Conservation (phyloP, 2,113 vertebrate genomes). For the Ammodytes marinus region DNA sequence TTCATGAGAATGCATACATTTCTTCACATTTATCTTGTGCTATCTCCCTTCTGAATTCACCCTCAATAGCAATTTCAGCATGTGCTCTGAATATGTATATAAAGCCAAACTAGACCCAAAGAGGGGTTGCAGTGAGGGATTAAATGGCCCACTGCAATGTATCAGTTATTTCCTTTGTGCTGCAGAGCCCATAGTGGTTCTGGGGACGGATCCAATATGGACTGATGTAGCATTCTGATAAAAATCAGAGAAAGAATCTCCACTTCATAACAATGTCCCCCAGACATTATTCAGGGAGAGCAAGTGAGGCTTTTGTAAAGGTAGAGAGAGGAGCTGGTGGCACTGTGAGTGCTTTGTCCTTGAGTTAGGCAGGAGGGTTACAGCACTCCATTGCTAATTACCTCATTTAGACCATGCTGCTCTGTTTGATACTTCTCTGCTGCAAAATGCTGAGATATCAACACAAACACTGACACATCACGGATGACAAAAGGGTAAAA, state of each 20-base stretch:
- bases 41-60: constrained; percentile 34
- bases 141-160: constrained; percentile 48
- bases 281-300: constrained; percentile 41
- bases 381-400: constrained; percentile 71
- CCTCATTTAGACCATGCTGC: constrained; percentile 57
- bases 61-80: constrained; percentile 25
- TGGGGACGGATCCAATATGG: constrained; percentile 49
- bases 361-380: constrained; percentile 68
- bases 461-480: constrained; percentile 24
- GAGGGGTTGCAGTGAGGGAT: constrained; percentile 44
- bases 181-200: constrained; percentile 29
- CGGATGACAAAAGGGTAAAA: constrained; percentile 26
- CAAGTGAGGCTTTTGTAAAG: constrained; percentile 39
- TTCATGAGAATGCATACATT: constrained; percentile 59
- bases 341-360: constrained; percentile 65
- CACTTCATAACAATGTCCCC: constrained; percentile 54
- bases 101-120: constrained; percentile 34
- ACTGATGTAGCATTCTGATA: constrained; percentile 61
- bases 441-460: constrained; percentile 47
- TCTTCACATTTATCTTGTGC: constrained; percentile 61
- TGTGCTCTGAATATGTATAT: constrained; percentile 58
- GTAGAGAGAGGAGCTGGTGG: constrained; percentile 28
- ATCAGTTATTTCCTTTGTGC: constrained; percentile 59
- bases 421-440: constrained; percentile 52
- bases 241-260: constrained; percentile 54